Evolutionary conservation across 2,797 vertebrate genomes (phyloP), one percentile per base, ranked within the genome.

Genomic region (Coregonus suidteri): DNA sequence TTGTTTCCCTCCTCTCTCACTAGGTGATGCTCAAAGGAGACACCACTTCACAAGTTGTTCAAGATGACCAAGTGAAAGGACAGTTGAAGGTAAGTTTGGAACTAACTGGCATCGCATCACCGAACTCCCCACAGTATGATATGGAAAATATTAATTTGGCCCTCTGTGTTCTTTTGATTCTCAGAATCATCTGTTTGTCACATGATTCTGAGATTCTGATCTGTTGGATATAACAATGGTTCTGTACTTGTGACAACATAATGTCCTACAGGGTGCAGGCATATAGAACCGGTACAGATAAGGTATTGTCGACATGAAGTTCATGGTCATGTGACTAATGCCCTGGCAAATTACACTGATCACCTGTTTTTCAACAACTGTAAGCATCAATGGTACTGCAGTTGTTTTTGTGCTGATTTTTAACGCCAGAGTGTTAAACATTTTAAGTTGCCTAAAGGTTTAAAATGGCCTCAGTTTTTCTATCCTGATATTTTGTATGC

Each of bases 11-110:
- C 25, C 78, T 74, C 9, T 18, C 7, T 74, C 14, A 91, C 2
- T 88, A 98, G 97, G 97, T 99, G 84, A 91, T 95, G 71, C 91
- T 97, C 80, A 98, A 98, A 90, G 96, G 96, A 78, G 97, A 98
- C 82, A 96, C 93, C 80, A 96, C 95, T 37, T 96, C 96, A 75
- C 97, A 98, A n/a, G 93, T 98, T 87, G 96, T 98, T 73, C 97
- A 98, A 85, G 97, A 98, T 89, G 97, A 98, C 89, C 97, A 98
- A 94, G 96, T 98, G 75, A 98, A 98, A 94, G 97, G 97, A 83
- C 94, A 96, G 84, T 92, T 98, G 83, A 94, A 96, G 95, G 97
- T 98, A 95, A 89, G 95, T 73, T n/a, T 51, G 20, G 51, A 52
- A n/a, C 20, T 47, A 18, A 56, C 16, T 56, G 56, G 3, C 6